Conservation (phyloP, 2,113 vertebrate genomes). For the Nothocercus nigrocapillus region DNA sequence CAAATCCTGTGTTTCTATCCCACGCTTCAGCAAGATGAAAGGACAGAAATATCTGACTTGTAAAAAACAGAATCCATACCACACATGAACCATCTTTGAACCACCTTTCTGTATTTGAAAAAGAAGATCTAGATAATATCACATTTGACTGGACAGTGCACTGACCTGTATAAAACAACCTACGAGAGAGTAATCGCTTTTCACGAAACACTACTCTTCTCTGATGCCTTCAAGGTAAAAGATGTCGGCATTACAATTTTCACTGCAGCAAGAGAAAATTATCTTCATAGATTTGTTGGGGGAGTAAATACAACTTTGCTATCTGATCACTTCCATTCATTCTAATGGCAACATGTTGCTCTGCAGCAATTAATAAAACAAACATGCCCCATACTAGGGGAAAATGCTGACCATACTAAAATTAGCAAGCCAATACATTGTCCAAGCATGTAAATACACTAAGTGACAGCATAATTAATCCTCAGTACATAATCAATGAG, state of each 20-base stretch:
- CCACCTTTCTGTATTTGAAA: background rate
- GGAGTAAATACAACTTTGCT: constrained; percentile 7
- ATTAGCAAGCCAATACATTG: constrained; percentile 43
- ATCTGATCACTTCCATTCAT: background rate
- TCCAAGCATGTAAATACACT: constrained; percentile 67
- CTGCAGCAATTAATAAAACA: constrained; percentile 29
- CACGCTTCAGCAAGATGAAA: background rate
- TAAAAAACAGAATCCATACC: background rate
- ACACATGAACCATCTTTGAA: background rate
- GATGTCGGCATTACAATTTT: background rate
- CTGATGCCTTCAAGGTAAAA: constrained; percentile 26
- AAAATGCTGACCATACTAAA: constrained; percentile 22
- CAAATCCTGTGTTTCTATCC: background rate
- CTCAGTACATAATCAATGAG: constrained; percentile 73
- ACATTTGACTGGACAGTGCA: background rate
- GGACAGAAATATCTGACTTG: background rate
- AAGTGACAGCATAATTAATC: constrained; percentile 78
- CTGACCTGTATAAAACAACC: background rate
- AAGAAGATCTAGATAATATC: background rate
- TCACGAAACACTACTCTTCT: background rate
- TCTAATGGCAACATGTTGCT: background rate
- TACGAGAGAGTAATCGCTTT: background rate
- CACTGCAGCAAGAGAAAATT: background rate
- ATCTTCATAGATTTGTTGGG: background rate
- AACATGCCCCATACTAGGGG: background rate